Conservation (phyloP, 2,888 invertebrate genomes). For the Macrostomum cliftonense region DNA sequence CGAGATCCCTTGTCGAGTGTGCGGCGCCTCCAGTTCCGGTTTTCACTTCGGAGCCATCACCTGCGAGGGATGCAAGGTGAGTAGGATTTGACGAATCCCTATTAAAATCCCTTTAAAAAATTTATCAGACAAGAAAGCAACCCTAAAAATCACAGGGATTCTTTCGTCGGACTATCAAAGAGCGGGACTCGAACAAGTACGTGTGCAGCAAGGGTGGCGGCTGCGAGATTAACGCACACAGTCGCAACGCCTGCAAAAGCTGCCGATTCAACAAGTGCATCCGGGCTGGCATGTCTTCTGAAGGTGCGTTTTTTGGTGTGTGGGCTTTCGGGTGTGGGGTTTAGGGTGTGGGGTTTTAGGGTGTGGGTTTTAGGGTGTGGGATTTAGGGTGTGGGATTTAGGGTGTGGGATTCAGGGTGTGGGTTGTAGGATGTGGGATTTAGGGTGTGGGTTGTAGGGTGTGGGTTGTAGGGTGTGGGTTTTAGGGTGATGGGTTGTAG, state of each 20-base stretch:
- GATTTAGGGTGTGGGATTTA: no score
- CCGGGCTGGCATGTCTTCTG: constrained; percentile 32
- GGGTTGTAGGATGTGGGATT: no score
- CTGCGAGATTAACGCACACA: constrained; percentile 27
- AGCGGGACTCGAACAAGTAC: constrained; percentile 24
- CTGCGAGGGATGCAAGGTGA: constrained; percentile 37
- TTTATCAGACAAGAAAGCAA: no score
- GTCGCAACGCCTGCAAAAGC: constrained; percentile 32
- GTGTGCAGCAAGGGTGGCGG: constrained; percentile 22
- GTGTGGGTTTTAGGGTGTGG: no score
- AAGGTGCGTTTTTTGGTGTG: constrained; percentile 18
- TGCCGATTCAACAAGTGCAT: constrained; percentile 32
- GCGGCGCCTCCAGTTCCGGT: constrained; percentile 33
- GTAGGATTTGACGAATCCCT: no score
- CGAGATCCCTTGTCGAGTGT: constrained; percentile 35
- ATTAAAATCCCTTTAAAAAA: no score
- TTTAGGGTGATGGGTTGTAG: no score
- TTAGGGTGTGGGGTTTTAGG: no score
- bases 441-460: no score
- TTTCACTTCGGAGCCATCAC: constrained; percentile 37
- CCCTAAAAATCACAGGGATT: constrained; percentile 25
- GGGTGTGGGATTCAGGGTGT: no score
- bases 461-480: no score
- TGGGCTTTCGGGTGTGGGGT: no score
- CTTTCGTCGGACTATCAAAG: constrained; percentile 32